phyloP scores from a whole-genome alignment of 2,888 invertebrate species.

The Sinhomidia bicolor region DNA sequence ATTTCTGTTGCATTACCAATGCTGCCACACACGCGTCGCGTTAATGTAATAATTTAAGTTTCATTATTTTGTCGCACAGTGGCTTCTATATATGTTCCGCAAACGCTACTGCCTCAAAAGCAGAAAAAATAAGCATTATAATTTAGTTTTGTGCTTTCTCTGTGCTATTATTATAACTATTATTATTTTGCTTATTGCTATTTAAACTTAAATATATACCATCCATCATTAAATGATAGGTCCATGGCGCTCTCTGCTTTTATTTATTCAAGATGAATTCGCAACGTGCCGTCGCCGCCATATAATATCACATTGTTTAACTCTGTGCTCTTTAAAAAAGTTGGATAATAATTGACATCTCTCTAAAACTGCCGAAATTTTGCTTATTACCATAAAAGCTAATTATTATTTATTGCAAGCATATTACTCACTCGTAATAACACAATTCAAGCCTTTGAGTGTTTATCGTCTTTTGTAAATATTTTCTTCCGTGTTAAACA shows the following conservation, averaged over 20 bases:
- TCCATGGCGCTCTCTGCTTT: neutral
- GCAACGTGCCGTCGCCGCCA: neutral
- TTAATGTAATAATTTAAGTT: neutral
- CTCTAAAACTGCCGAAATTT: neutral
- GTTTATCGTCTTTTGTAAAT: neutral
- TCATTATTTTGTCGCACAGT: neutral
- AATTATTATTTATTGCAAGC: neutral
- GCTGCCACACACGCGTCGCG: neutral
- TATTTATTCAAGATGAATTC: neutral
- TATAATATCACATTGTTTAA: neutral
- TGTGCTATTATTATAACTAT: neutral
- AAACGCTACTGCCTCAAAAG: neutral
- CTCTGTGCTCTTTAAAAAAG: neutral
- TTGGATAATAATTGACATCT: neutral
- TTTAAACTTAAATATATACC: neutral
- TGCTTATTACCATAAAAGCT: neutral
- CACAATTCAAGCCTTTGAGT: neutral
- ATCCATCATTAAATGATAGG: neutral
- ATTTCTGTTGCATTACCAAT: neutral
- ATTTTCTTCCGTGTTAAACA: neutral
- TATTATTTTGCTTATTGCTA: conserved; percentile 1
- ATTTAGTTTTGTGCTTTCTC: neutral
- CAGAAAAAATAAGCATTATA: neutral
- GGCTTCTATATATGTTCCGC: neutral
- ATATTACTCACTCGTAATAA: no score